A percentile compares a stretch with the other conserved stretches of the same genome.
Conservation (phyloP, 2,113 vertebrate genomes). For the Nyctibius bracteatus region DNA sequence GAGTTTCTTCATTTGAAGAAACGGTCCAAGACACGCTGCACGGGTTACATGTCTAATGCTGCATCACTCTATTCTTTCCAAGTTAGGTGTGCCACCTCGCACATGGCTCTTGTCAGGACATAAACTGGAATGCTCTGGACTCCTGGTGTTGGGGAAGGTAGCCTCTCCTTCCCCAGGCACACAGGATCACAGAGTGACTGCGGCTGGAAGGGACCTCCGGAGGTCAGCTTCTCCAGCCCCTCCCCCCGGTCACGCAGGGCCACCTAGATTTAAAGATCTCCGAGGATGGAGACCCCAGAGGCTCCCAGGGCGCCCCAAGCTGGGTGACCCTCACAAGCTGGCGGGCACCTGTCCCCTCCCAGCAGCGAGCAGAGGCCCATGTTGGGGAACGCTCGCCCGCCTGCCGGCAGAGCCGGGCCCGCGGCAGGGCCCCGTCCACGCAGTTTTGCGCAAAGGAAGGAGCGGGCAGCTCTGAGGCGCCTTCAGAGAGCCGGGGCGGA, state of each 20-base stretch:
- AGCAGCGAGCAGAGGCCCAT: neutral
- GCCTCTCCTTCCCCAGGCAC: neutral
- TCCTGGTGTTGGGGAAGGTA: neutral
- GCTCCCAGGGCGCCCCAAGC: neutral
- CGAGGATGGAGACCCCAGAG: neutral
- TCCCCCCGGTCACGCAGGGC: neutral
- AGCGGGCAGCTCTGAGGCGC: neutral
- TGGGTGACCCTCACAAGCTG: neutral
- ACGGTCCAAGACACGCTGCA: accelerated
- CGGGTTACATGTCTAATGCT: accelerated
- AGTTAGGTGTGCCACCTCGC: neutral
- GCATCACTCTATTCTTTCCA: neutral
- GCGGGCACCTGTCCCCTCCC: neutral
- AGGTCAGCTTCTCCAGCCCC: neutral
- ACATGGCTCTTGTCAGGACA: neutral
- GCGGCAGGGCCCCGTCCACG: neutral
- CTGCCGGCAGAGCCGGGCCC: neutral
- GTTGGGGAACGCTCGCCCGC: neutral
- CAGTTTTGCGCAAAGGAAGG: neutral
- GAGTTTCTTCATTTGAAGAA: neutral
- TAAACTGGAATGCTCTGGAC: neutral
- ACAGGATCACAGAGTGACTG: too few species aligned
- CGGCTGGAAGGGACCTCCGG: accelerated
- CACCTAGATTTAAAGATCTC: neutral
- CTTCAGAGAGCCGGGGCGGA: neutral